Evolutionary conservation across 2,888 invertebrate species (phyloP).

Genomic region (Altica lythri): DNA sequence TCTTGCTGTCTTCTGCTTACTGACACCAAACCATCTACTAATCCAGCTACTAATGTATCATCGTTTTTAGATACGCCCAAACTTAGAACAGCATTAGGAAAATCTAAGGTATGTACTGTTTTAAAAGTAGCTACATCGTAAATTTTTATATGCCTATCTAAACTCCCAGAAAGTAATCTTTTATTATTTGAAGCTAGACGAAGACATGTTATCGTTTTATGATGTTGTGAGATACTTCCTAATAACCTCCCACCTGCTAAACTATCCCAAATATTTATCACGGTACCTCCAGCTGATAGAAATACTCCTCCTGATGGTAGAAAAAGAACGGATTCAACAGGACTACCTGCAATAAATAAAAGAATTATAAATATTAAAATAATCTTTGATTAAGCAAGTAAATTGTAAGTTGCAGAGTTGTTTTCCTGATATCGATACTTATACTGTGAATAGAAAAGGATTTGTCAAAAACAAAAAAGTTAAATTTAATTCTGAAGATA

Average conservation of each 20-base stretch:
- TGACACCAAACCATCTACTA: slow-evolving; percentile 90
- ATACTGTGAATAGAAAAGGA: too few species aligned
- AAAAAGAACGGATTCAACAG: slow-evolving; percentile 87
- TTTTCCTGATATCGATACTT: too few species aligned
- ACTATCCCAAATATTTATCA: slow-evolving; percentile 92
- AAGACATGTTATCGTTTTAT: slow-evolving; percentile 92
- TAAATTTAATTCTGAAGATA: too few species aligned
- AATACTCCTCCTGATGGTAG: slow-evolving; percentile 89
- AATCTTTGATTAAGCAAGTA: too few species aligned
- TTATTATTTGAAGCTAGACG: slow-evolving; percentile 80
- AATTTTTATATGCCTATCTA: slow-evolving; percentile 93
- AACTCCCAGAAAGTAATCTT: slow-evolving; percentile 83
- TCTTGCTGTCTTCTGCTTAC: slow-evolving; percentile 76
- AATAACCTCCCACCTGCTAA: slow-evolving; percentile 85
- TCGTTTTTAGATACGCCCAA: slow-evolving; percentile 77
- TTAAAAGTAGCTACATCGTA: slow-evolving; percentile 87
- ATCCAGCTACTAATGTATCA: slow-evolving; percentile 86
- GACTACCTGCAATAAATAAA: too few species aligned
- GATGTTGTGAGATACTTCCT: slow-evolving; percentile 86
- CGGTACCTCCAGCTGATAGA: slow-evolving; percentile 79
- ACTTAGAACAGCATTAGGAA: slow-evolving; percentile 88
- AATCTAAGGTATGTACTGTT: slow-evolving; percentile 86
- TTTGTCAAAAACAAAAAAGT: too few species aligned
- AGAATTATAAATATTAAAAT: too few species aligned
- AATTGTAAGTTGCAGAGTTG: too few species aligned